phyloP scores from a whole-genome alignment of 1,140 invertebrate species.

The Aphaenogaster ashmeadi region DNA sequence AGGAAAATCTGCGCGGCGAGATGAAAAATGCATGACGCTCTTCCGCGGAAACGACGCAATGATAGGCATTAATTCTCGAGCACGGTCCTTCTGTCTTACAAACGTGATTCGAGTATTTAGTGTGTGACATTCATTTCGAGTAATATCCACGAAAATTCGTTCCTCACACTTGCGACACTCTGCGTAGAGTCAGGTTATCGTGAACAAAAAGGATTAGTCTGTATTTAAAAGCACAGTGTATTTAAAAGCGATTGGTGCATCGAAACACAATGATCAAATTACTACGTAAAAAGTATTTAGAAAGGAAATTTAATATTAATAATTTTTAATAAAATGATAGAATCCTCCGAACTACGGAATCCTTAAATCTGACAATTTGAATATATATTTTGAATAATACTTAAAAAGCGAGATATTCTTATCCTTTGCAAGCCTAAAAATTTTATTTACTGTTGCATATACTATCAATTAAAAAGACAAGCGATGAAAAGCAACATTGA shows the following conservation, averaged over 20 bases:
- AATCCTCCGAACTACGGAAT: neutral
- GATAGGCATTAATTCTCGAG: slow-evolving; percentile 62
- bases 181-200: neutral
- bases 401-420: too few species aligned
- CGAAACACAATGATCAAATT: neutral
- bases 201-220: neutral
- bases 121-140: slow-evolving; percentile 35
- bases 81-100: slow-evolving; percentile 47
- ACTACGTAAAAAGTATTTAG: neutral
- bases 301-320: neutral
- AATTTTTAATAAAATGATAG: neutral
- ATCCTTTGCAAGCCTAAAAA: neutral
- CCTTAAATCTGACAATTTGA: neutral
- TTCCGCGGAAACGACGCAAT: slow-evolving; percentile 57
- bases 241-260: neutral
- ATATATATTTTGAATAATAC: neutral
- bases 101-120: slow-evolving; percentile 35
- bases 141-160: slow-evolving; percentile 19
- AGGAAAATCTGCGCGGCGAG: slow-evolving; percentile 53
- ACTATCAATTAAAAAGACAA: neutral
- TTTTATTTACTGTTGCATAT: neutral
- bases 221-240: neutral
- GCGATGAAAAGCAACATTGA: neutral
- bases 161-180: neutral
- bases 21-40: slow-evolving; percentile 62